Conservation (phyloP, 2,113 vertebrate species). For the Glareola pratincola region DNA sequence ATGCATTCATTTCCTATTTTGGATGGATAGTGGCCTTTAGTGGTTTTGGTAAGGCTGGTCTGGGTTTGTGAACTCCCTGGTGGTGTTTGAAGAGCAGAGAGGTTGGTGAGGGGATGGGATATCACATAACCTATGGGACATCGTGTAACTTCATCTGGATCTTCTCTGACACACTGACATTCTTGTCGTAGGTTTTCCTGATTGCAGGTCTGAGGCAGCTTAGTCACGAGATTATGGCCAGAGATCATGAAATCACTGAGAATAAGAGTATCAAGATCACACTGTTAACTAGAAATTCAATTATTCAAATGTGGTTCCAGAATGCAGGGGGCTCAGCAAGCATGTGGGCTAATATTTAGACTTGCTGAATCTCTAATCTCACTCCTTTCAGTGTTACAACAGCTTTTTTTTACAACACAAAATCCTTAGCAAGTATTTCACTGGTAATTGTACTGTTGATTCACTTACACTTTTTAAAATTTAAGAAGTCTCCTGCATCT, state of each 20-base stretch:
- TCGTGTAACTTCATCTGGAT: not conserved
- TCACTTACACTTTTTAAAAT: not conserved
- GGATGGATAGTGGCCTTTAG: not conserved
- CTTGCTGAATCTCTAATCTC: conserved; percentile 16
- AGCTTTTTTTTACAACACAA: not conserved
- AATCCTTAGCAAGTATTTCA: not conserved
- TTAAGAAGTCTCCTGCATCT: conserved; percentile 26
- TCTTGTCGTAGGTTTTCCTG: rapidly evolving
- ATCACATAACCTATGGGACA: not conserved
- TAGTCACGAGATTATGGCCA: not conserved
- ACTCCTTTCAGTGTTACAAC: not conserved
- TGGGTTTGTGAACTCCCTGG: not conserved
- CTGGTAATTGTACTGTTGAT: conserved; percentile 3
- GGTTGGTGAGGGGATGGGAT: not conserved
- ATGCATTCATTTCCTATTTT: conserved; percentile 37
- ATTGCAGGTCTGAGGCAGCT: not conserved
- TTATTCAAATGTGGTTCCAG: conserved; percentile 10
- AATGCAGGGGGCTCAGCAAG: conserved; percentile 22
- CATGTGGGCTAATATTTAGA: conserved; percentile 32
- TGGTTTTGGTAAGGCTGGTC: not conserved
- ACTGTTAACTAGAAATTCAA: not conserved
- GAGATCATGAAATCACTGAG: not conserved
- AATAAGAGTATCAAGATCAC: not conserved
- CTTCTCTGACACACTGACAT: not conserved
- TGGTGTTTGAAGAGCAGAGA: not conserved